Evolutionary conservation across 1,140 invertebrate genomes (phyloP).

Genomic region (Aplysia californica): DNA sequence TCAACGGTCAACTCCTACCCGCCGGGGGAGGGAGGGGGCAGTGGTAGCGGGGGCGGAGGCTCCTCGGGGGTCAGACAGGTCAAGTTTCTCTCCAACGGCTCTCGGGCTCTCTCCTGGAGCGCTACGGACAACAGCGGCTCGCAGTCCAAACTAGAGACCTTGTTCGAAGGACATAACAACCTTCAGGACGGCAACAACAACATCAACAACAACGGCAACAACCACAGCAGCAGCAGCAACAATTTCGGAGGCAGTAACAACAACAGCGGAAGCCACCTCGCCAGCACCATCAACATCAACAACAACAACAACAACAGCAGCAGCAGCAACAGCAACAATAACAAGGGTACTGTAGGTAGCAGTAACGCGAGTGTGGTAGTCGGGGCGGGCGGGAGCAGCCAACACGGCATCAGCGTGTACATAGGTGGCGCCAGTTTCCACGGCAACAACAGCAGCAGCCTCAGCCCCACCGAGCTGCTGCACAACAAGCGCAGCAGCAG

Average conservation of each 20-base stretch:
- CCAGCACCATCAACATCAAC: not conserved
- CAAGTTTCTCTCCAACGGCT: not conserved
- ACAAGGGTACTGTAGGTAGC: not conserved
- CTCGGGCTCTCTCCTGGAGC: constrained; percentile 25
- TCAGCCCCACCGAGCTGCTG: too few species aligned
- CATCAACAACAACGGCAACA: not conserved
- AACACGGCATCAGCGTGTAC: too few species aligned
- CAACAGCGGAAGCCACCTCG: not conserved
- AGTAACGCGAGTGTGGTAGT: too few species aligned
- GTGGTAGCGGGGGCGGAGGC: too few species aligned
- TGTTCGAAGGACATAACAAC: constrained; percentile 20
- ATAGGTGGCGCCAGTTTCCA: too few species aligned
- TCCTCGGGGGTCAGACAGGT: not conserved
- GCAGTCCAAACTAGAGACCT: constrained; percentile 24
- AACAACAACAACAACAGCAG: not conserved
- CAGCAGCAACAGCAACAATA: not conserved
- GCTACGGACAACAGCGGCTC: constrained; percentile 21
- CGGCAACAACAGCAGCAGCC: too few species aligned
- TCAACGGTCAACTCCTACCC: too few species aligned
- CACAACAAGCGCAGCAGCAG: too few species aligned
- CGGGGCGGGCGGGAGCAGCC: too few species aligned
- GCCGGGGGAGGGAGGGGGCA: too few species aligned
- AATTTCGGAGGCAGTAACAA: not conserved
- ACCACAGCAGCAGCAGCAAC: not conserved
- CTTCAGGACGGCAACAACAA: not conserved